Evolutionary conservation across 35 echinoderm and acorn worm genomes (phyloP).

Genomic region (Strongylocentrotus purpuratus): DNA sequence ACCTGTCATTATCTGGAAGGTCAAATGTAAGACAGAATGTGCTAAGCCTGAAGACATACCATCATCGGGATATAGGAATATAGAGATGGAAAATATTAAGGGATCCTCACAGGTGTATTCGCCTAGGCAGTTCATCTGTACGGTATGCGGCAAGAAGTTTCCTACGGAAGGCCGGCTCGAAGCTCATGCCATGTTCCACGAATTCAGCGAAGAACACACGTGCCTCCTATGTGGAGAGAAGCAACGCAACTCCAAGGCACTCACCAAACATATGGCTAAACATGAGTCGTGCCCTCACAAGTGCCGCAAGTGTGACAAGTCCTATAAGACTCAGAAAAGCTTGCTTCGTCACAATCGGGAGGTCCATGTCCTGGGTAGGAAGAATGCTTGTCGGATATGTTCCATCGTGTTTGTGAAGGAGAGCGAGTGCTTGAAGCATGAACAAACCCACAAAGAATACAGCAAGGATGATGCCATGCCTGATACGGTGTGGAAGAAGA

Average conservation of each 20-base stretch:
- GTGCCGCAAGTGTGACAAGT: constrained; percentile 32
- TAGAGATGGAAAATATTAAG: not conserved
- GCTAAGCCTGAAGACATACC: not conserved
- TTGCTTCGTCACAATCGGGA: not conserved
- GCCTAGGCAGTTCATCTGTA: constrained; percentile 2
- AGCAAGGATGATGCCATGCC: not conserved
- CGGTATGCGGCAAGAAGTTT: constrained; percentile 35
- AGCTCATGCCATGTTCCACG: constrained; percentile 13
- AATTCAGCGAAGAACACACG: not conserved
- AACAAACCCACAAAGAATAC: constrained; percentile 12
- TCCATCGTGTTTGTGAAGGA: not conserved
- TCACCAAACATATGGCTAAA: not conserved
- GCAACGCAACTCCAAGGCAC: not conserved
- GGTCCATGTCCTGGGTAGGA: not conserved
- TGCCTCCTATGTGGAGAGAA: constrained; percentile 7
- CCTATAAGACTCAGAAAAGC: not conserved
- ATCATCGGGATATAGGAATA: not conserved
- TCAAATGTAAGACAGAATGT: constrained; percentile 13
- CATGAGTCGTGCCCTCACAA: not conserved
- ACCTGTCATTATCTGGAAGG: constrained; percentile 23
- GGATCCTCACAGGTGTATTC: not conserved
- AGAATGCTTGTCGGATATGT: constrained; percentile 3
- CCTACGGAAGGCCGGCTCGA: constrained; percentile 15
- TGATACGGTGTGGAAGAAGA: constrained; percentile 17
- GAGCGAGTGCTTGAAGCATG: not conserved